Evolutionary conservation across 2,888 invertebrate species (phyloP).

Genomic region (Tineola bisselliella): DNA sequence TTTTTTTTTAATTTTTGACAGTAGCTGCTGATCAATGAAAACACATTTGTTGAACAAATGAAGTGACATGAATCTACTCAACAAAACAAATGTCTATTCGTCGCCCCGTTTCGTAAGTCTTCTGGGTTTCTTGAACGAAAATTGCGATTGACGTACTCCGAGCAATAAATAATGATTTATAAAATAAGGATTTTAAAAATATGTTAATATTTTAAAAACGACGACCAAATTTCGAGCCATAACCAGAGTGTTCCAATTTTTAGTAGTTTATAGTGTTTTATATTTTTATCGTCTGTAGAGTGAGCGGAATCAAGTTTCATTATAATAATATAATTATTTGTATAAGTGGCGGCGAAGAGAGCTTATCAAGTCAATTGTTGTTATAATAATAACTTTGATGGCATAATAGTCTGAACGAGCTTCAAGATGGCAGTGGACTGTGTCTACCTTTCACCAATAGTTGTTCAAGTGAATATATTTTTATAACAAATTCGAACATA

Average conservation of each 20-base stretch:
- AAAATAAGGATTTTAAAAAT: background rate
- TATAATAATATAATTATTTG: conserved; percentile 50
- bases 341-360: conserved; percentile 28
- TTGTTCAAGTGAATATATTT: conserved; percentile 46
- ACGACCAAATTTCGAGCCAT: background rate
- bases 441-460: conserved; percentile 56
- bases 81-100: conserved; percentile 68
- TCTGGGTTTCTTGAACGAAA: conserved; percentile 58
- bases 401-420: conserved; percentile 15
- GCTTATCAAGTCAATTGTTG: conserved; percentile 10
- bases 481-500: conserved; percentile 57
- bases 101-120: conserved; percentile 67
- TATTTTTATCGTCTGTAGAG: conserved; percentile 36
- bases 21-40: background rate
- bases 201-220: background rate
- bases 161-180: conserved; percentile 20
- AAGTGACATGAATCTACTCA: conserved; percentile 24
- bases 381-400: background rate
- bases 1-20: background rate
- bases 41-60: background rate
- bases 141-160: conserved; percentile 50
- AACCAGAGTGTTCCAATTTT: background rate
- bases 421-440: conserved; percentile 51
- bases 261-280: conserved; percentile 28
- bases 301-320: conserved; percentile 65